Evolutionary conservation across 1,140 invertebrate genomes (phyloP), one percentile per base, ranked within the genome.

Genomic region (Caenorhabditis remanei): DNA sequence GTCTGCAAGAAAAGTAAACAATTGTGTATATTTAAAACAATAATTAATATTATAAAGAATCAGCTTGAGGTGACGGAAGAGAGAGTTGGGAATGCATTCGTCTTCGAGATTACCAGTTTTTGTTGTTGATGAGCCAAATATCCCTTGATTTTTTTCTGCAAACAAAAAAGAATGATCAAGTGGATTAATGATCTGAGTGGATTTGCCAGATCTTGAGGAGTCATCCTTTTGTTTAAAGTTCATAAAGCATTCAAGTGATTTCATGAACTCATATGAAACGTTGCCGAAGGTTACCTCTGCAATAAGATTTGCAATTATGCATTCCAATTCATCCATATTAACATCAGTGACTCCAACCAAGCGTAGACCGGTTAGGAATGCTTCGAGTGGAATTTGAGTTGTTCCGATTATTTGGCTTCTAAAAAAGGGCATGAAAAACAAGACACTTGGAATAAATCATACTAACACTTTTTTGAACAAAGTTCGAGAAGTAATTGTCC

Each of bases 41-140:
- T 24, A 53, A 79, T 4, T 58, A 86, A 82, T 16, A 55, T 32
- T 32, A 32, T 32, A 32, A 32, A 58, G 56, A 16, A 53, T 86
- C 46, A 71, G 71, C 43, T 79, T 55, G 71, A 9, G 46, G 71
- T 21, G 79, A 88, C 55, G 19, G 43, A 19, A 79, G 93, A 91
- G 8, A 94, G 88, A 14, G 93, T 89, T 24, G 97, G 97, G 93
- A 99, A 99, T 19, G 98, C 96, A 94, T 98, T 97, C 92, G 97
- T 96, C 93, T 99, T 99, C 89, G 97, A 98, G 65, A 99, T 96
- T 71, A 99, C 98, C 82, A 99, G 94, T 94, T 98, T 99, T 92
- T 97, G 96, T 93, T 99, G 97, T 88, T 97, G 96, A 93, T 97
- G 96, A 0, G 97, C 98, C 92, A 99, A 98, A 93, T 99, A 99